Conservation (phyloP, 2,797 vertebrate species). For the Alcedo quadribrachys region DNA sequence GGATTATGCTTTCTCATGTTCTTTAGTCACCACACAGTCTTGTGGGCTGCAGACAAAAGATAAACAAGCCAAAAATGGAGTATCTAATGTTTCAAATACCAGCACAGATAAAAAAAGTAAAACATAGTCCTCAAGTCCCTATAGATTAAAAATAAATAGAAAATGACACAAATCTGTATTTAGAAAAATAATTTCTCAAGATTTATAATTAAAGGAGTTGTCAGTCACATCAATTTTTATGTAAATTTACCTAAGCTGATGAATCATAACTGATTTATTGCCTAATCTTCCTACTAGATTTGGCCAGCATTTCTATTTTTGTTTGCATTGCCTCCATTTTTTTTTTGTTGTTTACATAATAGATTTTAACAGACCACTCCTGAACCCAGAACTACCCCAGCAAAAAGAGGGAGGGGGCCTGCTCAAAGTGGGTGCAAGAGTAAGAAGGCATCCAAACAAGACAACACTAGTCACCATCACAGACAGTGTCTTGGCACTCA, state of each 20-base stretch:
- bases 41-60: background rate
- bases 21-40: background rate
- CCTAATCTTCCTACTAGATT: conserved; percentile 2
- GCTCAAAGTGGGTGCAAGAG: background rate
- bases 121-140: background rate
- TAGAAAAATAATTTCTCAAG: conserved; percentile 32
- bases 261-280: conserved; percentile 51
- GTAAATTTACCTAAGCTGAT: conserved; percentile 64
- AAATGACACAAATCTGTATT: background rate
- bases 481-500: conserved; percentile 48
- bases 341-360: background rate
- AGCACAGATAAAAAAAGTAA: background rate
- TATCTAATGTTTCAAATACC: background rate
- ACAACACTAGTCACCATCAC: background rate
- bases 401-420: background rate
- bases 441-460: background rate
- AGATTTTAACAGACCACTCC: background rate
- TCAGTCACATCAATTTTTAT: conserved; percentile 56
- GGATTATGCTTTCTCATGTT: background rate
- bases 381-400: background rate
- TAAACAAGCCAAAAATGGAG: conserved; percentile 14
- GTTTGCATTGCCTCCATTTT: background rate
- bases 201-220: conserved; percentile 28
- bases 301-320: conserved; percentile 23
- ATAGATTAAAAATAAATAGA: conserved; percentile 11